phyloP scores from a whole-genome alignment of 2,888 invertebrate genomes.

The Morinoia aosen region DNA sequence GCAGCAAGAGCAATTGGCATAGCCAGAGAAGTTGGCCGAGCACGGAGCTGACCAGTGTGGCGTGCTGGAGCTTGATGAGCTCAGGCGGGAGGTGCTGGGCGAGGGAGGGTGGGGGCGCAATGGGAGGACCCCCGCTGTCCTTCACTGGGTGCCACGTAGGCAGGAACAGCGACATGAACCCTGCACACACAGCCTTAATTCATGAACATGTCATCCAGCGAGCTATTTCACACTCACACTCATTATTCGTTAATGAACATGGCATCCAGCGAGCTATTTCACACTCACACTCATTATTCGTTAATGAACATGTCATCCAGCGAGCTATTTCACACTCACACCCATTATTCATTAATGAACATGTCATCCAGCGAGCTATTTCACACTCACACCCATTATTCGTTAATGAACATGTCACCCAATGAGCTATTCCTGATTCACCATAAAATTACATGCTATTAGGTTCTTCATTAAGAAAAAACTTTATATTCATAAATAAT shows the following conservation, averaged over 20 bases:
- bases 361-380: background rate
- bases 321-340: background rate
- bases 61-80: slow-evolving; percentile 63
- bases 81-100: slow-evolving; percentile 65
- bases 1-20: too few relatives aligned
- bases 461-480: too few relatives aligned
- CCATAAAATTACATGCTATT: too few relatives aligned
- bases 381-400: background rate
- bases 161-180: slow-evolving; percentile 71
- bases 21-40: too few relatives aligned
- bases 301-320: background rate
- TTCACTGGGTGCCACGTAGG: slow-evolving; percentile 67
- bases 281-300: too few relatives aligned
- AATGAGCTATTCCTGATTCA: too few relatives aligned
- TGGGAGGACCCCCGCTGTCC: slow-evolving; percentile 60
- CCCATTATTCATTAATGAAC: background rate
- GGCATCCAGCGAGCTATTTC: too few relatives aligned
- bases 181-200: slow-evolving; percentile 70
- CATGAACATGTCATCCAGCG: background rate
- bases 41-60: slow-evolving; percentile 58
- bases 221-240: background rate
- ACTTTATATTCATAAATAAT: too few relatives aligned
- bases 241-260: too few relatives aligned
- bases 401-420: too few relatives aligned
- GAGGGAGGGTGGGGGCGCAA: slow-evolving; percentile 59